These are phyloP conservation scores for Hemithea aestivaria DNA, from an alignment of 2,888 invertebrate genomes.

Conservation along the genomic window DNA sequence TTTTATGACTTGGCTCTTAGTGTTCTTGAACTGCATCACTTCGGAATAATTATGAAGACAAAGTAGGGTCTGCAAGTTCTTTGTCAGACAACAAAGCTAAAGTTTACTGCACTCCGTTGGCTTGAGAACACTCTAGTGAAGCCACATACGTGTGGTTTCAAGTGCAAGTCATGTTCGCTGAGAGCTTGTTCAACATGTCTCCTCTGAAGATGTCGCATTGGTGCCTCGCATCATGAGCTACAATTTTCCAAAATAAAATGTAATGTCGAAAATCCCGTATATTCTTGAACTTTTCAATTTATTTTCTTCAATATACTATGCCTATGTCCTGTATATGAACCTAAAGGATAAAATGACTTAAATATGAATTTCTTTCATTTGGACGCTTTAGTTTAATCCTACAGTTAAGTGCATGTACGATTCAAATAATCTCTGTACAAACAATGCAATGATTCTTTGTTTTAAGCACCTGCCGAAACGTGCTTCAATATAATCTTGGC, in stretches of 20 bases:
- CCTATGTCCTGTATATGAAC: too few species aligned
- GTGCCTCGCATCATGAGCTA: slow-evolving; percentile 4
- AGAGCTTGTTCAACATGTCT: slow-evolving; percentile 73
- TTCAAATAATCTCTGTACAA: slow-evolving; percentile 7
- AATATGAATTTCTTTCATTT: too few species aligned
- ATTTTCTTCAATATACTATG: too few species aligned
- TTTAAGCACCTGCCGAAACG: slow-evolving; percentile 27
- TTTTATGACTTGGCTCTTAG: slow-evolving; percentile 8
- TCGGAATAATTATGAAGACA: slow-evolving; percentile 24
- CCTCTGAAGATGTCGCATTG: slow-evolving; percentile 24
- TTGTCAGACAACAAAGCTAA: slow-evolving; percentile 42
- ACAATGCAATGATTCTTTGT: slow-evolving; percentile 15
- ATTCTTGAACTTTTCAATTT: background rate
- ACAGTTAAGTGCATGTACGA: too few species aligned
- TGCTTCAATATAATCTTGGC: slow-evolving; percentile 31
- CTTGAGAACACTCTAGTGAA: slow-evolving; percentile 45
- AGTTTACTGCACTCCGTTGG: slow-evolving; percentile 39
- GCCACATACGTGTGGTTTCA: slow-evolving; percentile 52
- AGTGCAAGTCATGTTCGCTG: slow-evolving; percentile 41
- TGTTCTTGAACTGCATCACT: slow-evolving; percentile 14
- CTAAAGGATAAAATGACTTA: too few species aligned
- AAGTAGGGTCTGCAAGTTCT: slow-evolving; percentile 30
- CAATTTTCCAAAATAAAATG: background rate
- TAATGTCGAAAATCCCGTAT: background rate
- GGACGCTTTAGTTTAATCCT: too few species aligned